Evolutionary conservation across 2,797 vertebrate genomes (phyloP), one percentile per base, ranked within the genome.

Genomic region (Carcharodon carcharias): DNA sequence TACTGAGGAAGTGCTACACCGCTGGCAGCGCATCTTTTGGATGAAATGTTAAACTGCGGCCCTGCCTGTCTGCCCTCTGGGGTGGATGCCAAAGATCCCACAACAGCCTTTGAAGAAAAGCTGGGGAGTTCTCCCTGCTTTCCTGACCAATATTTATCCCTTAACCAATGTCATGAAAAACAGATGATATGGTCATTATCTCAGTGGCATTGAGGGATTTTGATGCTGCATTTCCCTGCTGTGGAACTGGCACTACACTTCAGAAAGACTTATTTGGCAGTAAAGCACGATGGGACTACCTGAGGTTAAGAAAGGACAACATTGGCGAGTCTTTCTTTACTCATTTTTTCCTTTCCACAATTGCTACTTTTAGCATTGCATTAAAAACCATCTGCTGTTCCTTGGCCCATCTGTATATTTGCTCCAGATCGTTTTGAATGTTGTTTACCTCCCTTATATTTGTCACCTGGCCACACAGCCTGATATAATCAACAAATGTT

Each of bases 381-480:
- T 92, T 92, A 63, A n/a, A n/a, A 63, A 31, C 89, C 89, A 92
- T 92, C 89, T 92, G 89, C 31, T 58, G 6, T n/a, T 61, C 56
- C 28, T 92, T 92, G 61, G 56, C 89, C 89, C 89, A 92, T 92
- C 89, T 92, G 89, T 56, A 21, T 92, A n/a, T 35, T 92, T 92
- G 89, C 31, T 63, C 31, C 61, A n/a, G 11, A 63, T 92, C 89
- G 16, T 92, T 92, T 18, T 63, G 61, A 92, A n/a, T 92, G 89
- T 63, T 92, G 58, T 92, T 92, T 92, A 63, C 63, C 58, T 92
- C 58, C 31, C 54, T 92, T 92, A 58, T n/a, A n/a, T 92, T 40
- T 63, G 89, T 92, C 89, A 92, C 89, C 89, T 92, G 89, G 58
- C 89, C 58, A 92, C 35, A n/a, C 61, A 92, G 58, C 58, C 61